Conservation (phyloP, 2,888 invertebrate genomes). For the Oscheius myriophilus region DNA sequence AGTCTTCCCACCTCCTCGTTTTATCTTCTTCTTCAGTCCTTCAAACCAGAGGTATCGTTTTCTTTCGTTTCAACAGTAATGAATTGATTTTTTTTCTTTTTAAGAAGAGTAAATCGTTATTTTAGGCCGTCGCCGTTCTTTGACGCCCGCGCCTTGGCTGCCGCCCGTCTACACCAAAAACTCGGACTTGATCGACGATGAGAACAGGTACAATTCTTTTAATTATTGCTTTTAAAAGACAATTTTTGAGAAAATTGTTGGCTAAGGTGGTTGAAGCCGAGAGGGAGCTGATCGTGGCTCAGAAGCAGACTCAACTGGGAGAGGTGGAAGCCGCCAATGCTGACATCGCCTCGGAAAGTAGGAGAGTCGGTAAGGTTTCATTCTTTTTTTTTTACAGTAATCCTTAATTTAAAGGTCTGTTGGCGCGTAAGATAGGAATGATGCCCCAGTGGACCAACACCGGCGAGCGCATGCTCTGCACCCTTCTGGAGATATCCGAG, state of each 20-base stretch:
- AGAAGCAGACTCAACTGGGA: background rate
- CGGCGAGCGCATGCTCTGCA: constrained; percentile 68
- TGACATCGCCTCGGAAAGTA: constrained; percentile 34
- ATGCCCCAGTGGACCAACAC: constrained; percentile 81
- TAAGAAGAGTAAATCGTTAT: background rate
- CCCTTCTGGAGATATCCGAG: constrained; percentile 78
- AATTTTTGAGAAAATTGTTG: constrained; percentile 37
- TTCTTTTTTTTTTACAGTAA: constrained; percentile 1
- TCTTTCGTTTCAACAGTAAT: too few species aligned
- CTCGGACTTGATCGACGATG: constrained; percentile 18
- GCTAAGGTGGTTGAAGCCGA: constrained; percentile 34
- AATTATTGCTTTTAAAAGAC: background rate
- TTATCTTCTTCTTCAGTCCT: background rate
- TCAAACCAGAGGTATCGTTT: constrained; percentile 29
- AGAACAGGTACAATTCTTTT: constrained; percentile 37
- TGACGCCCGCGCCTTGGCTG: constrained; percentile 60
- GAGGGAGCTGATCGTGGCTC: background rate
- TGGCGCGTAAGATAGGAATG: constrained; percentile 69
- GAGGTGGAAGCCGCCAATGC: constrained; percentile 15
- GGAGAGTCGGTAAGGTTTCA: constrained; percentile 34
- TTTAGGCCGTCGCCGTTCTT: constrained; percentile 51
- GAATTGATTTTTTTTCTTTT: background rate
- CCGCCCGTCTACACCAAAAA: constrained; percentile 46
- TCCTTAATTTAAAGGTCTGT: constrained; percentile 36
- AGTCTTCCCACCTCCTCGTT: constrained; percentile 13